Percentiles rank a stretch among this genome's conserved stretches.
These are phyloP conservation scores for Latrodectus elegans DNA, from an alignment of 2,888 invertebrate genomes.

Conservation along the genomic window DNA sequence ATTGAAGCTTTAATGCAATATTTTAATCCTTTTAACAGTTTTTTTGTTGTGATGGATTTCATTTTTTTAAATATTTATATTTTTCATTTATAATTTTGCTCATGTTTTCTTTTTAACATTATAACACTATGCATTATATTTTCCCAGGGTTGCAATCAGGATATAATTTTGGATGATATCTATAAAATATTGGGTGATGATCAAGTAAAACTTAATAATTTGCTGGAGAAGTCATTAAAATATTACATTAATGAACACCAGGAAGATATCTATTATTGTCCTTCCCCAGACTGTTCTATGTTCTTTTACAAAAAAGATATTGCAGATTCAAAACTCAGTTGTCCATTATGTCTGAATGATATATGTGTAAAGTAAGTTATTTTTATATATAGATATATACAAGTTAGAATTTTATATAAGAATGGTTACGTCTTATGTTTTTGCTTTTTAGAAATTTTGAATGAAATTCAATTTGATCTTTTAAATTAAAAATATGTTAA, in stretches of 20 bases:
- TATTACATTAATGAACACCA: conserved; percentile 22
- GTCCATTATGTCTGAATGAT: conserved; percentile 53
- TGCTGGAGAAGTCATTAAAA: conserved; percentile 41
- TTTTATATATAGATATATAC: too few species aligned
- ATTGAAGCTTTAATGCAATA: too few species aligned
- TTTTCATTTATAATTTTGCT: background rate
- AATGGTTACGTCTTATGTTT: too few species aligned
- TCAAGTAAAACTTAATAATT: conserved; percentile 8
- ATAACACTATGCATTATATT: background rate
- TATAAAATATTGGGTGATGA: conserved; percentile 31
- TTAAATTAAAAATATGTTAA: too few species aligned
- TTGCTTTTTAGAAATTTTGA: too few species aligned
- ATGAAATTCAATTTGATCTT: too few species aligned
- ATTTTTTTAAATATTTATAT: background rate
- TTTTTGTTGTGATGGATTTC: background rate
- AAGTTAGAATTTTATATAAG: too few species aligned
- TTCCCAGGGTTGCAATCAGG: conserved; percentile 40
- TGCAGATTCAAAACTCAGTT: conserved; percentile 31
- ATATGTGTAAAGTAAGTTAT: conserved; percentile 51
- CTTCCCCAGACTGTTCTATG: conserved; percentile 57
- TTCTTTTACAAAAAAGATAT: conserved; percentile 51
- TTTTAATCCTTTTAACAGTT: too few species aligned
- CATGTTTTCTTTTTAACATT: too few species aligned
- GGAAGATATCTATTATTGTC: conserved; percentile 28
- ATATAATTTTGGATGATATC: conserved; percentile 48